Conservation (phyloP, 2,888 invertebrate species). For the Ennomos erosarius region DNA sequence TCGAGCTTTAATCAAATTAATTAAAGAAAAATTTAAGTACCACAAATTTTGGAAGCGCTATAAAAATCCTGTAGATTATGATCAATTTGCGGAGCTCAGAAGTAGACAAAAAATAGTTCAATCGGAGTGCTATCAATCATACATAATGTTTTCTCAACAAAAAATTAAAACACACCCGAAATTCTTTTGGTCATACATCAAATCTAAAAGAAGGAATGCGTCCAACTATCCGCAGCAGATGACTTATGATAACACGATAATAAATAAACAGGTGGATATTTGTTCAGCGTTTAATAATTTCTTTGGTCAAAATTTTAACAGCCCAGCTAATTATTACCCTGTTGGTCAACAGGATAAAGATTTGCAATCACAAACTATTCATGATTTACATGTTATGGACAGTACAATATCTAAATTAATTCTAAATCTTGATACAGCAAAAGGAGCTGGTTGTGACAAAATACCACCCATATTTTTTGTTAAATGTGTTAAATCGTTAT, state of each 20-base stretch:
- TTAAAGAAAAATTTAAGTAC: conserved; percentile 9
- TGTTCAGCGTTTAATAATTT: conserved; percentile 10
- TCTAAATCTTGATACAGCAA: conserved; percentile 1
- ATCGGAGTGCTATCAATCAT: neutral
- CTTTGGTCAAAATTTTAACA: conserved; percentile 6
- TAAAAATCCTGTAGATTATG: conserved; percentile 7
- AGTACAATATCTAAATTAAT: neutral
- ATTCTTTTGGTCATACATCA: conserved; percentile 11
- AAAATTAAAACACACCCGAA: conserved; percentile 14
- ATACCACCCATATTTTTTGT: conserved; percentile 27
- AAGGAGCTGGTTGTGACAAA: conserved; percentile 28
- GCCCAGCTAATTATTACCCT: neutral
- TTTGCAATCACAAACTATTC: neutral
- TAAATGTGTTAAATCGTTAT: conserved; percentile 21
- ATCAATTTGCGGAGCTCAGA: conserved; percentile 1
- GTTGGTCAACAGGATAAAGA: neutral
- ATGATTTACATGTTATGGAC: neutral
- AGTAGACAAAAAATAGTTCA: neutral
- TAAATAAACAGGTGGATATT: neutral
- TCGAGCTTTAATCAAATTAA: conserved; percentile 3
- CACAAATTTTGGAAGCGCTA: neutral
- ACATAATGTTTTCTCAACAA: conserved; percentile 1
- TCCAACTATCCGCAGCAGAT: conserved; percentile 13
- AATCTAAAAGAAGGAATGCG: conserved; percentile 7
- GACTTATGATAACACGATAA: neutral